A percentile compares a stretch with the other conserved stretches of the same genome.
phyloP scores from a whole-genome alignment of 1,140 invertebrate genomes.

The Aphelenchoides besseyi region DNA sequence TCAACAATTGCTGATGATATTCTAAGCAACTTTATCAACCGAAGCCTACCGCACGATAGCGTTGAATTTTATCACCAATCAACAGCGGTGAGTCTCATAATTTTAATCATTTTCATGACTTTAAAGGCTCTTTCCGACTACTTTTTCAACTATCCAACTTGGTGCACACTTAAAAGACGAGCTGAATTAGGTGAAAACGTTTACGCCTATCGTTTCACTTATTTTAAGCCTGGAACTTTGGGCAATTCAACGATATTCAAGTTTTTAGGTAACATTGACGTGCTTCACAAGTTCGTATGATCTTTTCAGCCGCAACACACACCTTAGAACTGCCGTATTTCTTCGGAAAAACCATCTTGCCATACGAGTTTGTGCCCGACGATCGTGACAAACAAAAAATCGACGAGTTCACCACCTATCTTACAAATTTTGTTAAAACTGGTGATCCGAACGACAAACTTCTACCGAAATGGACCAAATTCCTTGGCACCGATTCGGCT shows the following conservation, averaged over 20 bases:
- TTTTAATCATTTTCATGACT: neutral
- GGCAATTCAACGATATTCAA: neutral
- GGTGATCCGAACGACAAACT: neutral
- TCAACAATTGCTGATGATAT: neutral
- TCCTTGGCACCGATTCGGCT: neutral
- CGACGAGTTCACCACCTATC: constrained; percentile 3
- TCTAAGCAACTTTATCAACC: neutral
- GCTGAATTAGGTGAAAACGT: neutral
- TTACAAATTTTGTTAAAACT: constrained; percentile 5
- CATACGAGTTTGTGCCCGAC: neutral
- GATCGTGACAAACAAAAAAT: neutral
- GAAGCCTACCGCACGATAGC: constrained; percentile 3
- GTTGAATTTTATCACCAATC: constrained; percentile 5
- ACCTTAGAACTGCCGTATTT: constrained; percentile 6
- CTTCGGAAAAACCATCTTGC: constrained; percentile 1
- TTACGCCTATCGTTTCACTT: constrained; percentile 2
- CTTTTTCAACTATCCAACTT: constrained; percentile 7
- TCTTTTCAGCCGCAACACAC: constrained; percentile 9
- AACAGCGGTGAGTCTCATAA: neutral
- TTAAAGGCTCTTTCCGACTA: constrained; percentile 9
- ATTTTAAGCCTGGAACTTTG: constrained; percentile 5
- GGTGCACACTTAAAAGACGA: neutral
- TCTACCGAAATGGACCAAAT: too few species aligned
- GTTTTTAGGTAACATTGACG: neutral
- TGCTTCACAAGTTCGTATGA: neutral